Evolutionary conservation across 2,888 invertebrate species (phyloP).

Genomic region (Omphaloscelis lunosa): DNA sequence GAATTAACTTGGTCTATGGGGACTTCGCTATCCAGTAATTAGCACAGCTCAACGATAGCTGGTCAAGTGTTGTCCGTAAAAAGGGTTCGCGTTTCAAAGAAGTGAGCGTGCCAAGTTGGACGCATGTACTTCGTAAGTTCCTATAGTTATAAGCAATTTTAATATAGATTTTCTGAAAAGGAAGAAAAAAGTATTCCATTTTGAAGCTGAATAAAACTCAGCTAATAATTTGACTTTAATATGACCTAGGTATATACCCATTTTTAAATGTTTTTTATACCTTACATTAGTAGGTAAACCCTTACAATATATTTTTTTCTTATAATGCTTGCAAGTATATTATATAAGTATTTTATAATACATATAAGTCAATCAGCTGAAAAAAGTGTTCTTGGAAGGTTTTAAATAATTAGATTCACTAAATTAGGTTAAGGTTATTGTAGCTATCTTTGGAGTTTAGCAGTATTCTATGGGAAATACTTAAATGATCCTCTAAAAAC

Average conservation of each 20-base stretch:
- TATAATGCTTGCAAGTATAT: not conserved
- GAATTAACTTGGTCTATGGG: conserved; percentile 43
- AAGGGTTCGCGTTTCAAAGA: conserved; percentile 50
- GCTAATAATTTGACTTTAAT: not conserved
- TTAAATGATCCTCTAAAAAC: too few species aligned
- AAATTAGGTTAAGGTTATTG: not conserved
- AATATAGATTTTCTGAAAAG: conserved; percentile 5
- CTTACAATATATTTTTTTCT: not conserved
- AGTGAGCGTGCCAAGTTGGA: conserved; percentile 10
- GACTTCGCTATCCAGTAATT: conserved; percentile 31
- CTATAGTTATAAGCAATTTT: not conserved
- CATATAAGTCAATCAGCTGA: not conserved
- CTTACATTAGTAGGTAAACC: not conserved
- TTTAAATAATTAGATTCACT: conserved; percentile 2
- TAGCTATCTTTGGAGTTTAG: too few species aligned
- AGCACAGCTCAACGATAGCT: conserved; percentile 40
- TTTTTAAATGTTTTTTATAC: not conserved
- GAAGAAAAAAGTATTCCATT: not conserved
- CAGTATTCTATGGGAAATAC: not conserved
- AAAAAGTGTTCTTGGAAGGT: not conserved
- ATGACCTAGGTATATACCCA: fast-evolving
- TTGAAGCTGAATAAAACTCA: not conserved
- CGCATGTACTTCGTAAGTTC: not conserved
- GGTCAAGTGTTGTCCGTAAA: conserved; percentile 41
- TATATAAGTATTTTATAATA: too few species aligned